phyloP scores from a whole-genome alignment of 2,888 invertebrate species.

The Adineta ricciae region DNA sequence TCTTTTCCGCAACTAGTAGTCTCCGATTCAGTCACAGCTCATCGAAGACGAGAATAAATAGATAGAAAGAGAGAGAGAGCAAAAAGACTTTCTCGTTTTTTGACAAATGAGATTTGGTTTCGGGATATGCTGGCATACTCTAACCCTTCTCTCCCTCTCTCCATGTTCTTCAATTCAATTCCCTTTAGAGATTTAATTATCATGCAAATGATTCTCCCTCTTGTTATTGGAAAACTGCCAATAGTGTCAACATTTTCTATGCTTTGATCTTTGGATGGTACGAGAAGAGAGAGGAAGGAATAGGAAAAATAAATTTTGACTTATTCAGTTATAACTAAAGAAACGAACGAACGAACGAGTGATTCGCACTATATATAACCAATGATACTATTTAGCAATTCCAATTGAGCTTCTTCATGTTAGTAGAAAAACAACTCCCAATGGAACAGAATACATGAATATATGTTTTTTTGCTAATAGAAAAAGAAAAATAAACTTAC shows the following conservation, averaged over 20 bases:
- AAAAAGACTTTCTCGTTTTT: background rate
- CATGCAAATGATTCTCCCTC: background rate
- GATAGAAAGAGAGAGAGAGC: background rate
- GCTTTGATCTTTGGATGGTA: background rate
- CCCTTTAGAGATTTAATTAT: background rate
- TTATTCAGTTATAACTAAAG: background rate
- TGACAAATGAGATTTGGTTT: constrained; percentile 5
- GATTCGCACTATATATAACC: background rate
- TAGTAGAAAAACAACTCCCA: background rate
- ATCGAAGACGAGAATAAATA: background rate
- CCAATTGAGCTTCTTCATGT: background rate
- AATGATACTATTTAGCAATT: background rate
- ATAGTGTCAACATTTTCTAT: background rate
- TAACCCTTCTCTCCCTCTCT: background rate
- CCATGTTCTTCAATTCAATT: background rate
- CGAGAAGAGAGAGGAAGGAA: background rate
- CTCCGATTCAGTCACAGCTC: background rate
- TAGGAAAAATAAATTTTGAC: background rate
- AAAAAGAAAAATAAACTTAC: too few species aligned
- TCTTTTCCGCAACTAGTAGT: background rate
- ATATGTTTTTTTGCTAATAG: background rate
- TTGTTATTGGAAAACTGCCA: background rate
- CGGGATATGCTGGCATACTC: background rate
- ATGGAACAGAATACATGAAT: background rate
- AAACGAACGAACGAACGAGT: background rate